These are phyloP conservation scores for Temnothorax ravouxi DNA, from an alignment of 2,888 invertebrate species.

Conservation along the genomic window DNA sequence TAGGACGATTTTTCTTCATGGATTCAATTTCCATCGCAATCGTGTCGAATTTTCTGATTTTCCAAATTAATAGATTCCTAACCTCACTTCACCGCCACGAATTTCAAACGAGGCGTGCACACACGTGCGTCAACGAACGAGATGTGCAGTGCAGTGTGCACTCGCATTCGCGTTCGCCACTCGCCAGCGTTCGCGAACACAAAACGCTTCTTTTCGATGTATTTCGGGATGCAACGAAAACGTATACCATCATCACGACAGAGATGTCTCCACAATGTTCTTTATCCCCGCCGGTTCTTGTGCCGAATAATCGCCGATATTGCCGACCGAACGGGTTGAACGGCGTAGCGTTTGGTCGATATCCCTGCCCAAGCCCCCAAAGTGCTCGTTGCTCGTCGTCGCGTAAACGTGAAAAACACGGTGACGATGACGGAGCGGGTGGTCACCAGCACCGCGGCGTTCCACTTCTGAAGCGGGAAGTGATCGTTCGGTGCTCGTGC, in stretches of 20 bases:
- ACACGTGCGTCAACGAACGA: neutral
- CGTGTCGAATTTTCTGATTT: neutral
- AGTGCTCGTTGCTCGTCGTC: neutral
- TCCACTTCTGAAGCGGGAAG: neutral
- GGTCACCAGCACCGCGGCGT: too few relatives aligned
- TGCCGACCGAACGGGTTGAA: constrained; percentile 12
- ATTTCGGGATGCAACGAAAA: neutral
- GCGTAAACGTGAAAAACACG: constrained; percentile 13
- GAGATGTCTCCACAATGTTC: constrained; percentile 10
- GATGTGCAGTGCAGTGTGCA: too few relatives aligned
- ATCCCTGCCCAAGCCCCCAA: neutral
- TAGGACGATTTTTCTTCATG: neutral
- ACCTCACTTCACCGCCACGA: constrained; percentile 23
- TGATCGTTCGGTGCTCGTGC: neutral
- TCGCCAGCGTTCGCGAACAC: neutral
- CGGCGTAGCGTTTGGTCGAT: constrained; percentile 36
- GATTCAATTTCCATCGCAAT: neutral
- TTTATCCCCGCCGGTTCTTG: neutral
- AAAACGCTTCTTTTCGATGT: neutral
- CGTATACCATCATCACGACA: neutral
- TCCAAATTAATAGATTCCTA: neutral
- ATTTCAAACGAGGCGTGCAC: constrained; percentile 2
- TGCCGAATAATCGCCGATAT: neutral
- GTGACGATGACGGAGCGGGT: constrained; percentile 20
- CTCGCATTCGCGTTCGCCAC: too few relatives aligned